These are phyloP conservation scores for Coregonus suidteri DNA, from an alignment of 2,797 vertebrate species.

Conservation along the genomic window DNA sequence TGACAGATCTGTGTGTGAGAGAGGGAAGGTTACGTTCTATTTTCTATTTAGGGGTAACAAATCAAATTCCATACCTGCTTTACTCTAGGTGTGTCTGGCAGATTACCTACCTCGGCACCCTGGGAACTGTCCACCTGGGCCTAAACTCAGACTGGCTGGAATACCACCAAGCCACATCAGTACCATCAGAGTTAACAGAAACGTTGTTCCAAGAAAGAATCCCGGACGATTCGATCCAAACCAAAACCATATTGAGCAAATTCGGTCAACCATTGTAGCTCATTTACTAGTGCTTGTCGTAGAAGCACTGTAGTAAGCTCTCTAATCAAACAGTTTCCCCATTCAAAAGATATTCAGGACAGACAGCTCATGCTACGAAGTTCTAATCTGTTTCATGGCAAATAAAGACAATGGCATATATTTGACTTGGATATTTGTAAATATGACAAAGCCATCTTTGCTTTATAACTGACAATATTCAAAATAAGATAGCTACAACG, in stretches of 20 bases:
- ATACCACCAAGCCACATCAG: constrained; percentile 68
- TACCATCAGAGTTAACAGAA: constrained; percentile 53
- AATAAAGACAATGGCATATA: too few relatives aligned
- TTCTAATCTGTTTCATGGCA: too few relatives aligned
- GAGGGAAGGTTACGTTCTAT: not conserved
- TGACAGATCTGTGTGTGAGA: constrained; percentile 73
- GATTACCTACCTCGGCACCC: constrained; percentile 68
- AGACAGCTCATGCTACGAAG: too few relatives aligned
- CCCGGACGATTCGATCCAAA: constrained; percentile 68
- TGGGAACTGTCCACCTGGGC: constrained; percentile 76
- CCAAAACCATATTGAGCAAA: constrained; percentile 60
- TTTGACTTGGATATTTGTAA: too few relatives aligned
- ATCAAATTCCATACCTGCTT: not conserved
- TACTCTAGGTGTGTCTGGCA: not conserved
- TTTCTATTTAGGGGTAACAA: not conserved
- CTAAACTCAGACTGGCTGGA: constrained; percentile 72
- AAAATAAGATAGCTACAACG: too few relatives aligned
- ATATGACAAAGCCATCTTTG: too few relatives aligned
- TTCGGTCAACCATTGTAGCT: constrained; percentile 57
- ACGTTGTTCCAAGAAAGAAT: constrained; percentile 69
- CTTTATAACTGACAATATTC: too few relatives aligned
- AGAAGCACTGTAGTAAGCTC: too few relatives aligned
- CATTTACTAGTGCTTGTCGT: not conserved
- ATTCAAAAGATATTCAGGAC: too few relatives aligned
- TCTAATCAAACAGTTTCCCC: too few relatives aligned